Evolutionary conservation across 2,113 vertebrate species (phyloP), one percentile per base, ranked within the genome.

Genomic region (Garra rufa): DNA sequence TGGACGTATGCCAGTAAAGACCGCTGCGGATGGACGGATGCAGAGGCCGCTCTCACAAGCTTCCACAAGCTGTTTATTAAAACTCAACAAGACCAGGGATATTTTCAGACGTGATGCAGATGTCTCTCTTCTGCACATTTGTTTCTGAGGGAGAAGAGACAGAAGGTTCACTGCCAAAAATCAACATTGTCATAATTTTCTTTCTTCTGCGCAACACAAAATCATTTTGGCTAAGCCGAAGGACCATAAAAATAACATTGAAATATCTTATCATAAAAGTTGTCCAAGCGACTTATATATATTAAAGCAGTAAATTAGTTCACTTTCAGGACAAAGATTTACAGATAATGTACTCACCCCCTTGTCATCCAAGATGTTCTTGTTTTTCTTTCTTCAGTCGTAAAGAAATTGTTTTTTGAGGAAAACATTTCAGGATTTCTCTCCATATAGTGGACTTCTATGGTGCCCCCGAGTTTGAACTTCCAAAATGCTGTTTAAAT

Each of bases 1-100:
- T 94, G 92, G 92, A 90, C 70, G 75, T 80, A 76, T 90, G 91
- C 92, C 92, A 88, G 89, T 88, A 91, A 88, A 90, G 92, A 87
- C 50, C 38, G 19, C 79, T 83, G 83, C 76, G 86, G 85, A 89
- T 87, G 88, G 85, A 89, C 89, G 71, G 87, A 87, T 87, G 87
- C 91, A 34, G 89, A 91, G 89, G 88, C n/a, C 24, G 89, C 83
- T 89, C 88, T 65, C 85, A 83, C n/a, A 48, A 8, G 50, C 19
- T 9, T 21, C 50, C 50, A 55, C 19, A 55, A 1, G 57, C 87
- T 94, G 93, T 94, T 94, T 94, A 92, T 50, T 89, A 89, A 85
- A 92, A 92, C 85, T 88, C 92, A 88, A 83, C 88, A 85, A 71
- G 10, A 44, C 10, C 17, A 69, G 17, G 89, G 83, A 43, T 78